Evolutionary conservation across 2,797 vertebrate species (phyloP).

Genomic region (Lates japonicus): DNA sequence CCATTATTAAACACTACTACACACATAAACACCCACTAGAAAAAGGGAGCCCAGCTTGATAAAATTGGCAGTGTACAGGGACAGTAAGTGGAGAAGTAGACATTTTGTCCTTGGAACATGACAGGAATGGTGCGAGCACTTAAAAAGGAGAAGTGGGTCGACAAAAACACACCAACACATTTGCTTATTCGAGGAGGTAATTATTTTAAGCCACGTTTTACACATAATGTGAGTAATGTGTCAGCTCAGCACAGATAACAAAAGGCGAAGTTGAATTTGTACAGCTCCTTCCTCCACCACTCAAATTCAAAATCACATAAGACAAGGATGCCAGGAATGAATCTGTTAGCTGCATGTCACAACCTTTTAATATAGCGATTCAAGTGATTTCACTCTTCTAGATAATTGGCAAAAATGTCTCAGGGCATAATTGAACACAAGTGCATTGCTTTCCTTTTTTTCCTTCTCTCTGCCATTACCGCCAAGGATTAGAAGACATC

Average conservation of each 20-base stretch:
- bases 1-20: slow-evolving; percentile 67
- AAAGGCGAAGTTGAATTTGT: slow-evolving; percentile 69
- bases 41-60: slow-evolving; percentile 67
- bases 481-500: slow-evolving; percentile 59
- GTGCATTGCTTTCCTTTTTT: slow-evolving; percentile 44
- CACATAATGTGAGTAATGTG: slow-evolving; percentile 67
- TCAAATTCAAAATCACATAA: slow-evolving; percentile 62
- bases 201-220: slow-evolving; percentile 74
- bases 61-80: slow-evolving; percentile 77
- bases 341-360: slow-evolving; percentile 73
- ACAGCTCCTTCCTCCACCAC: slow-evolving; percentile 62
- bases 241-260: slow-evolving; percentile 71
- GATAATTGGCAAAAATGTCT: slow-evolving; percentile 72
- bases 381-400: slow-evolving; percentile 60
- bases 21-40: slow-evolving; percentile 69
- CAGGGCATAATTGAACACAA: slow-evolving; percentile 65
- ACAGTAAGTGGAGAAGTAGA: slow-evolving; percentile 59
- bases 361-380: slow-evolving; percentile 74
- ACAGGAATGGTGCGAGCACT: slow-evolving; percentile 57
- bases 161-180: slow-evolving; percentile 66
- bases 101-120: slow-evolving; percentile 69
- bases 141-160: slow-evolving; percentile 59
- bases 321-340: slow-evolving; percentile 72
- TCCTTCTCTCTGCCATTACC: slow-evolving; percentile 43
- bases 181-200: slow-evolving; percentile 65